Percentiles rank a stretch among this genome's conserved stretches.
These are phyloP conservation scores for Lepus americanus DNA, from an alignment of 2,113 vertebrate genomes.

Conservation along the genomic window DNA sequence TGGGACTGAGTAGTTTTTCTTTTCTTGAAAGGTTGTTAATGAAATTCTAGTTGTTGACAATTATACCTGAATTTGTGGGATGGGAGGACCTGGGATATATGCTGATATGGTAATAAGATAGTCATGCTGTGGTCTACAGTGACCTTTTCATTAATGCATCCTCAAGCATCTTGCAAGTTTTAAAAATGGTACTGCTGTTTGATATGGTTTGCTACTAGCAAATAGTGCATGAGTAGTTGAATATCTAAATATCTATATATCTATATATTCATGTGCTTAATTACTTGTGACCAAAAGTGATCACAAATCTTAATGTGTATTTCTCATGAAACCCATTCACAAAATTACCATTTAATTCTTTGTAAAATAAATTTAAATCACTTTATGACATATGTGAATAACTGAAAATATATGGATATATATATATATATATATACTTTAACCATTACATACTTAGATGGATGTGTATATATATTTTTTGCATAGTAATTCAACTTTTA, in stretches of 20 bases:
- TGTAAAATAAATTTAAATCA: constrained; percentile 76
- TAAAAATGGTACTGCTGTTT: constrained; percentile 86
- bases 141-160: constrained; percentile 85
- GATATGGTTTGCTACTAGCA: constrained; percentile 86
- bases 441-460: constrained; percentile 88
- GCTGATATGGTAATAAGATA: background rate
- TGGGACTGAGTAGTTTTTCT: background rate
- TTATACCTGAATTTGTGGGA: constrained; percentile 14
- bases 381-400: constrained; percentile 28
- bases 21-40: background rate
- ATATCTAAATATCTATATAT: constrained; percentile 84
- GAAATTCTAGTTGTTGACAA: constrained; percentile 7
- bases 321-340: constrained; percentile 56
- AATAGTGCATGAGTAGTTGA: constrained; percentile 88
- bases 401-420: constrained; percentile 88
- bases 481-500: constrained; percentile 89
- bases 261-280: constrained; percentile 85
- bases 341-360: constrained; percentile 76
- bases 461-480: constrained; percentile 89
- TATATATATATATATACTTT: constrained; percentile 86
- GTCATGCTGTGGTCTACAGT: constrained; percentile 58
- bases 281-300: constrained; percentile 43
- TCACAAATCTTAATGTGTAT: constrained; percentile 48
- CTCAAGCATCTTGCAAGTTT: constrained; percentile 86
- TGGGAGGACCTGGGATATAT: background rate